A percentile compares a stretch with the other conserved stretches of the same genome.
Conservation (phyloP, 2,113 vertebrate genomes). For the Mandrillus leucophaeus region DNA sequence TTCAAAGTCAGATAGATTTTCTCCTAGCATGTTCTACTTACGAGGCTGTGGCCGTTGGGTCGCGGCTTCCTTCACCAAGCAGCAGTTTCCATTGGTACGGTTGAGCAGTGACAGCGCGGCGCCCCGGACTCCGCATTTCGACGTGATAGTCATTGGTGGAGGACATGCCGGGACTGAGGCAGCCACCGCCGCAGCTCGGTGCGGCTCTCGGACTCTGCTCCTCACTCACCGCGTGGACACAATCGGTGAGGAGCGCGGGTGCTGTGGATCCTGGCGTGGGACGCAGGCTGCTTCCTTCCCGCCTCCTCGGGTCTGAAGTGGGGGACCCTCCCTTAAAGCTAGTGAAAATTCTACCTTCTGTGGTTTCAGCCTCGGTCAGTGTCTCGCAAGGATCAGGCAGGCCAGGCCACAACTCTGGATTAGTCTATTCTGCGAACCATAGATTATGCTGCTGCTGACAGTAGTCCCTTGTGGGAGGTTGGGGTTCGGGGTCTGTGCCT, state of each 20-base stretch:
- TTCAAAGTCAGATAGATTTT: too few species aligned
- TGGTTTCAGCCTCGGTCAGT: not conserved
- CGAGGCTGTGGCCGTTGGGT: slow-evolving; percentile 2
- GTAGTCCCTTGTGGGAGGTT: not conserved
- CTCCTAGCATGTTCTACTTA: slow-evolving; percentile 67
- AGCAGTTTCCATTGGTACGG: rapidly evolving
- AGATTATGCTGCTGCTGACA: not conserved
- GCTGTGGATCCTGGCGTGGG: not conserved
- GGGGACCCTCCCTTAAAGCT: too few species aligned
- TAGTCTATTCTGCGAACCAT: not conserved
- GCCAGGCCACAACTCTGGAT: not conserved
- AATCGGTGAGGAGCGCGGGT: slow-evolving; percentile 85
- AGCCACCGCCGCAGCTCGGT: slow-evolving; percentile 90
- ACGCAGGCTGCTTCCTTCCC: not conserved
- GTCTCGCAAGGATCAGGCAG: not conserved
- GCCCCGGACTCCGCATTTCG: slow-evolving; percentile 77
- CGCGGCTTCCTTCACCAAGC: not conserved
- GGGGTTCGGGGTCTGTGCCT: not conserved
- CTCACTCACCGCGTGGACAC: slow-evolving; percentile 91
- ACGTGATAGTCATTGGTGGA: slow-evolving; percentile 94
- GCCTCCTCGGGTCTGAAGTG: rapidly evolving
- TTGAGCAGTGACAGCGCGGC: not conserved
- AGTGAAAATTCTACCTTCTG: not conserved
- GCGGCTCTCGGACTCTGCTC: slow-evolving; percentile 91
- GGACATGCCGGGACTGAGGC: slow-evolving; percentile 95